Evolutionary conservation across 2,888 invertebrate genomes (phyloP), one percentile per base, ranked within the genome.

Genomic region (Timema podura): DNA sequence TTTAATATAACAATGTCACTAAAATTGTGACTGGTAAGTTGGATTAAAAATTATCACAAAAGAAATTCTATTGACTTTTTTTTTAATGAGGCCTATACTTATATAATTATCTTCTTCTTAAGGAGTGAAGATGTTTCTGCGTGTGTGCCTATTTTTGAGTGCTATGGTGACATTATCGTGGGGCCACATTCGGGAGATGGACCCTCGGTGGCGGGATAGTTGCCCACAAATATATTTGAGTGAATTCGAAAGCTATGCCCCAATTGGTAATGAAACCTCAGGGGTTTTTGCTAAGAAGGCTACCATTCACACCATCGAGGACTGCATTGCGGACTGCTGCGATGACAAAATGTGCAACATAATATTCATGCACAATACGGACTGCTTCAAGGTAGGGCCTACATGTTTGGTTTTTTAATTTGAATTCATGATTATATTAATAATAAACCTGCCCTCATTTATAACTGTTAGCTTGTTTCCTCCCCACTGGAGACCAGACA

Each of bases 341-440:
- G 76, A 84, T 66, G 80, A 88, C 74, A 82, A 86, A 67, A 81
- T 83, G 2, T 95, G 95, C 79, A 91, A 95, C 80, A 89, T 93
- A 73, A 92, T 90, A 5, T 88, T 95, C 78, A 89, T 91, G 80
- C 88, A 87, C 75, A 89, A 92, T 77, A 81, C 84, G 30, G 88
- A 88, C 73, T 95, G 95, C 79, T 94, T 88, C 78, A 91, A 92
- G 80, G 87, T 93, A 75, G 75, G 76, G 65, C 64, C n/a, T 64
- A 51, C 16, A 44, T 30, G 13, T 46, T 47, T 11, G 9, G 45
- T 15, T 10, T 67, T 57, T 67, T 67, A 48, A 8, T 61, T 13
- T 51, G 51, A 51, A 51, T 51, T 59, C 44, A 15, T 59, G 44
- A 0, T 3, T 59, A 9, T 57, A 16, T 57, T 2, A 30, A 30